Percentiles rank a stretch among this genome's conserved stretches.
Evolutionary conservation across 2,113 vertebrate genomes (phyloP).

Genomic region (Gymnorhina tibicen): DNA sequence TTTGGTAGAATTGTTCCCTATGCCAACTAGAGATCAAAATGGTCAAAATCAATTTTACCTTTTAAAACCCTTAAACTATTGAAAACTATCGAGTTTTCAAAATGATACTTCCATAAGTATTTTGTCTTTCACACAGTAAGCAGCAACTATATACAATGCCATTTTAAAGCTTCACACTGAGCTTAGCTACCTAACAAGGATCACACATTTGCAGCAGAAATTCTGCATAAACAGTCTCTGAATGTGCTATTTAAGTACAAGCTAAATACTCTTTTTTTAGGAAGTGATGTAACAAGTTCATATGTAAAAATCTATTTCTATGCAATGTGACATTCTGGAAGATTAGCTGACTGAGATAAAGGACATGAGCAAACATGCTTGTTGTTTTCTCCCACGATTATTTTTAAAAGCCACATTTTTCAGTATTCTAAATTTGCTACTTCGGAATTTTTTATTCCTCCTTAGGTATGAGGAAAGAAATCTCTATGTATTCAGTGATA

Average conservation of each 20-base stretch:
- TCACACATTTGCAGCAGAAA: slow-evolving; percentile 34
- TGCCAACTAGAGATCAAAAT: not conserved
- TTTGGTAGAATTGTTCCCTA: not conserved
- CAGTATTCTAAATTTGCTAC: slow-evolving; percentile 2
- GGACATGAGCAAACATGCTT: slow-evolving; percentile 56
- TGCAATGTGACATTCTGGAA: slow-evolving; percentile 50
- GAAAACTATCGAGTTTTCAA: not conserved
- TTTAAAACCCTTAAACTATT: not conserved
- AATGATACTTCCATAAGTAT: not conserved
- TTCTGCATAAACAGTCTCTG: slow-evolving; percentile 21
- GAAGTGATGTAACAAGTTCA: slow-evolving; percentile 66
- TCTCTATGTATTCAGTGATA: not conserved
- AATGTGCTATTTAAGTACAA: slow-evolving; percentile 48
- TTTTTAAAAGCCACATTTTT: slow-evolving; percentile 45
- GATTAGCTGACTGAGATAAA: slow-evolving; percentile 51
- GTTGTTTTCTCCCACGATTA: slow-evolving; percentile 15
- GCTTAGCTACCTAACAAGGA: not conserved
- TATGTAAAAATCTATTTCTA: slow-evolving; percentile 66
- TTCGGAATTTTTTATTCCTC: not conserved
- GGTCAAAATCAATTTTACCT: not conserved
- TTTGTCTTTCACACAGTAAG: not conserved
- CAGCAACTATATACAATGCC: not conserved
- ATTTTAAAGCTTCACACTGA: not conserved
- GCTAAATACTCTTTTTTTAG: slow-evolving; percentile 54
- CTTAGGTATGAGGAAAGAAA: not conserved